Base-by-base conservation (phyloP, 1,140 invertebrate species). In the Eriosoma lanigerum region DNA sequence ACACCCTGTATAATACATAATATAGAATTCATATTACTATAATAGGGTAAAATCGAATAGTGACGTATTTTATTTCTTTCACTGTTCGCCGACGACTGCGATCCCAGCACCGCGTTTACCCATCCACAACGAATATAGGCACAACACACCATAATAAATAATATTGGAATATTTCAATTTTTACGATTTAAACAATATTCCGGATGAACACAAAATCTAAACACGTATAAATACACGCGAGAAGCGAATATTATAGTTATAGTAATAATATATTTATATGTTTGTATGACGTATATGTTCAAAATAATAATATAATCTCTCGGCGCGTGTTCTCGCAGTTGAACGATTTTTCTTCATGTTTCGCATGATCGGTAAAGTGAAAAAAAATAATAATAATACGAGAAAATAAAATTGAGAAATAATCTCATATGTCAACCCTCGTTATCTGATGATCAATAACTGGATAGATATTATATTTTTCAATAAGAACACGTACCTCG, bases 111-210 rank as follows among this genome's bases (percentile, higher is more conserved):
- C n/a, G n/a, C n/a, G n/a, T n/a, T n/a, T n/a, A n/a, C n/a, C n/a
- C n/a, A n/a, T n/a, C n/a, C n/a, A n/a, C n/a, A n/a, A n/a, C n/a
- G n/a, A n/a, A n/a, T n/a, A n/a, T n/a, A n/a, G n/a, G n/a, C n/a
- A n/a, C n/a, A n/a, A n/a, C n/a, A n/a, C n/a, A n/a, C n/a, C n/a
- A n/a, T n/a, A n/a, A n/a, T 8, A 38, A 38, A 38, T 38, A 8
- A 44, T 66, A 66, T 66, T 44, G 64, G 38, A 46, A 46, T 66
- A 66, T 66, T 21, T 38, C 19, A 12, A 46, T 66, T 46, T 66
- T 44, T 44, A 46, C 64, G 64, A 66, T 66, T 66, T 38, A 46
- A 66, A 66, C n/a, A 21, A 46, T 66, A 66, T 66, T 21, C 12
- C 3, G 38, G 64, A 66, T 29, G 32, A 46, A 44, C 64, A n/a